phyloP scores from a whole-genome alignment of 2,113 vertebrate species.

The Nibea albiflora region DNA sequence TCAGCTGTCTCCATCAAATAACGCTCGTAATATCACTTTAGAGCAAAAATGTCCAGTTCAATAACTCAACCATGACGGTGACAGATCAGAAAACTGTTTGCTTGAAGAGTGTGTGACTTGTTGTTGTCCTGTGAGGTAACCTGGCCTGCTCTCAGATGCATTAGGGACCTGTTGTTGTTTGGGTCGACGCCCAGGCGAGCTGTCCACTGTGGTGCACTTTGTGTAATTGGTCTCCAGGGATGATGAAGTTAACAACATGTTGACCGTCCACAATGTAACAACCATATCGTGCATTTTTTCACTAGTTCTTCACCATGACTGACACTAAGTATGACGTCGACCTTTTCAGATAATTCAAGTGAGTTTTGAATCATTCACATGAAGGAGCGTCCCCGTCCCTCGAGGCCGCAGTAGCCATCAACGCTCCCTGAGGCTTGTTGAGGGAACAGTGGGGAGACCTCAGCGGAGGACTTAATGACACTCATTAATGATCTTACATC shows the following conservation, averaged over 20 bases:
- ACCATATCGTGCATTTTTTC: too few species aligned
- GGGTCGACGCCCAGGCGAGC: too few species aligned
- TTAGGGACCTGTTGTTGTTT: background rate
- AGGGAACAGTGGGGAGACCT: background rate
- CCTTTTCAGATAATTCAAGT: too few species aligned
- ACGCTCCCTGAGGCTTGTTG: background rate
- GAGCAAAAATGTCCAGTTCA: too few species aligned
- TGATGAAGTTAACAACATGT: background rate
- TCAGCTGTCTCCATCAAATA: too few species aligned
- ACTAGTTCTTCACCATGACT: background rate
- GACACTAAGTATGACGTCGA: background rate
- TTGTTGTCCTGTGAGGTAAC: background rate
- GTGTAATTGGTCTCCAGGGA: constrained; percentile 3
- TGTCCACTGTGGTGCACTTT: background rate
- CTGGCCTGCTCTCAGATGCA: background rate
- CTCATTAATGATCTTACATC: background rate
- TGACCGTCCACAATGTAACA: background rate
- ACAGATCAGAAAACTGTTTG: too few species aligned
- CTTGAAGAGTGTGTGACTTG: background rate
- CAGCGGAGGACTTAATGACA: background rate
- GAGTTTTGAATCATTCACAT: background rate
- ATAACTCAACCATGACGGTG: too few species aligned
- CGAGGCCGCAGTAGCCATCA: background rate
- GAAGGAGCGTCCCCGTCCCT: background rate
- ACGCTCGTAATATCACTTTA: too few species aligned